These are phyloP conservation scores for Nephrotoma flavescens DNA, from an alignment of 2,888 invertebrate species.

Conservation along the genomic window DNA sequence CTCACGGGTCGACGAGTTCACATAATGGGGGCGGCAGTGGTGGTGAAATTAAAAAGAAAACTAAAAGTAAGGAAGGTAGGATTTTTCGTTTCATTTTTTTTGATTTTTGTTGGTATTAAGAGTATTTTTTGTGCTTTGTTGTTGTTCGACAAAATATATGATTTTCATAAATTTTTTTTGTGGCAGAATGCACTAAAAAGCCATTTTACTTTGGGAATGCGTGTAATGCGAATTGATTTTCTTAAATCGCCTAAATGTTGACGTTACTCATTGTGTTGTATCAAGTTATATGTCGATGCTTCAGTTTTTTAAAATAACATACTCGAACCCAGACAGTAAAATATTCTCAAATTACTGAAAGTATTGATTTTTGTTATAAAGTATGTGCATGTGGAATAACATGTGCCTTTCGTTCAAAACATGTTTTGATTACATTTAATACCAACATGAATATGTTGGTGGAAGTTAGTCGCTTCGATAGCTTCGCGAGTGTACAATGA, in stretches of 20 bases:
- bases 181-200: background rate
- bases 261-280: background rate
- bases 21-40: constrained; percentile 33
- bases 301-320: background rate
- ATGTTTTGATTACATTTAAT: background rate
- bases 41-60: constrained; percentile 27
- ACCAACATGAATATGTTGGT: background rate
- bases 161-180: background rate
- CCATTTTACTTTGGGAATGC: background rate
- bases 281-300: background rate
- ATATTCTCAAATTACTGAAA: background rate
- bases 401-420: background rate
- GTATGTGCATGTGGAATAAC: background rate
- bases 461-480: background rate
- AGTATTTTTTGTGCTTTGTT: background rate
- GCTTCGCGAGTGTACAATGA: background rate
- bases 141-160: background rate
- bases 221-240: background rate
- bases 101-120: background rate
- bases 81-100: background rate
- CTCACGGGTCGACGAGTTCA: constrained; percentile 38
- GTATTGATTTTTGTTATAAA: background rate
- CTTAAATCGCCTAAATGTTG: background rate
- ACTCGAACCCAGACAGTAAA: background rate
- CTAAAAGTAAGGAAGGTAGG: constrained; percentile 31